Base-by-base conservation (phyloP, 2,797 vertebrate species). In the Syngnathus acus region DNA sequence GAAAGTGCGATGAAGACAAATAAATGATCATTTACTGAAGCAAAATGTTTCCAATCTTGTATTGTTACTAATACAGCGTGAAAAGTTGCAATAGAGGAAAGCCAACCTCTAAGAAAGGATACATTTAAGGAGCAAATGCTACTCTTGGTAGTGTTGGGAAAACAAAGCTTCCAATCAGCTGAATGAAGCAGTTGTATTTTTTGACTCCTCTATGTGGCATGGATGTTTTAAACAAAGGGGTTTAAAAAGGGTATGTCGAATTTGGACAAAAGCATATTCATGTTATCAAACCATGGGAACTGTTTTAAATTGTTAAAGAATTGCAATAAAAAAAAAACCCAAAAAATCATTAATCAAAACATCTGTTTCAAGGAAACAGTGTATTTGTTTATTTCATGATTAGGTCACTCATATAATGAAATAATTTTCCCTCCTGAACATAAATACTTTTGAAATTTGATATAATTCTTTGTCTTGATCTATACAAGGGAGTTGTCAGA, bases 1-100 rank as follows among this genome's bases (percentile, higher is more conserved):
- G 78, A 84, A 85, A 73, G 81, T 86, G 83, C 90, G 85, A 83
- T 91, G 76, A 89, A 82, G 79, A 84, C 73, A 80, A 92, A 93
- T 91, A 91, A 92, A 90, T 84, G 73, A 82, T 85, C 71, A 86
- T 89, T 87, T 87, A 86, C 82, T 86, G 82, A 82, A 78, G 69
- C 42, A 69, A 51, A 61, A 57, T 0, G 50, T 62, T 45, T 65
- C 26, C 39, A 60, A 43, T 43, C 10, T 59, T 65, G 26, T 26
- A 0, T 37, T 55, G 51, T 14, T 6, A 8, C 21, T 9, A 9
- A 43, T 9, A 43, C 17, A 47, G 45, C 45, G 6, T 47, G 16
- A 47, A 47, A 47, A 47, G 47, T 48, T 48, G 47, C 17, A 48
- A 53, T 21, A 10, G 50, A 11, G n/a, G 50, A 9, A 53, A 23